Evolutionary conservation across 2,113 vertebrate genomes (phyloP), one percentile per base, ranked within the genome.

Genomic region (Lethenteron reissneri): DNA sequence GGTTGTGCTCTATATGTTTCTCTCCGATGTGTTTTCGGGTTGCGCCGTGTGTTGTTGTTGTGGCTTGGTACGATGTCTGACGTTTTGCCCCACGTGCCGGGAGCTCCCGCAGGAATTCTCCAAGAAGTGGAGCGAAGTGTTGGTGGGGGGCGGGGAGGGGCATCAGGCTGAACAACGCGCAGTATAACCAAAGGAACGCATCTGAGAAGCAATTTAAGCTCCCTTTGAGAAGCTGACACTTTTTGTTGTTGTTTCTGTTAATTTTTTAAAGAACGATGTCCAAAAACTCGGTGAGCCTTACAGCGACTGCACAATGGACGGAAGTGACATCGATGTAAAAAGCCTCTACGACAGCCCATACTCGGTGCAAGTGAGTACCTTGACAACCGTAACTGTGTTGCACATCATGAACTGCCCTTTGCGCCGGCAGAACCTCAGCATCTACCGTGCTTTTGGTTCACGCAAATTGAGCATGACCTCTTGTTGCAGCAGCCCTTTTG

Each of bases 321-420:
- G 84, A 4, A 76, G 64, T 1, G 83, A 85, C 0, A 79, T 87
- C 21, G 79, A 80, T 0, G 73, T 86, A 14, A 69, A 75, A 9
- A 86, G 84, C 11, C 81, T 87, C 77, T 87, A 85, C 25, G 80
- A 83, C 3, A 81, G 83, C 13, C 79, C 77, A 73, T 87, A 87
- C 69, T 84, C 85, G 1, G 78, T 83, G 15, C 85, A 86, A 83
- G 85, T 85, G 80, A 25, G 58, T 11, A 17, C 15, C 8, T 68
- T 68, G 9, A 9, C 25, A 17, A 25, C 25, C 11, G 11, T 41
- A 41, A 41, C 41, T 41, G 41, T 41, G 41, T 41, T 41, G 41
- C 41, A 41, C 41, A 41, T 41, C 41, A 41, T 3, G 41, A 7
- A 41, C 6, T 41, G 41, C 41, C 41, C 5, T 7, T 41, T 6